A percentile compares a stretch with the other conserved stretches of the same genome.
Conservation (phyloP, 2,113 vertebrate genomes). For the Hucho hucho region DNA sequence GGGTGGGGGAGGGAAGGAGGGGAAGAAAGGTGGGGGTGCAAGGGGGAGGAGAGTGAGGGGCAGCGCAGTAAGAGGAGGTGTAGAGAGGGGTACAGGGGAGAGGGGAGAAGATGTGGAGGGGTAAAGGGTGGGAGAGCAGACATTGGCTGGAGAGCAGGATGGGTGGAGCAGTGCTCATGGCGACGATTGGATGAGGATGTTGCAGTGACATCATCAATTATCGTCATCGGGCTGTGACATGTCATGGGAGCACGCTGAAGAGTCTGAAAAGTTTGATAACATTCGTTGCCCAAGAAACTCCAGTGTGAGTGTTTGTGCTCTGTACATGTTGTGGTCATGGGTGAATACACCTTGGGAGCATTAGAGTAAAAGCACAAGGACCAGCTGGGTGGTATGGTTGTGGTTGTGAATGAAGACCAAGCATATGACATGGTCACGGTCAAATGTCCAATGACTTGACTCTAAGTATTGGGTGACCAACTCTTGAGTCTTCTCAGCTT, state of each 20-base stretch:
- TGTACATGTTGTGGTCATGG: not conserved
- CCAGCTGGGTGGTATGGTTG: too few relatives aligned
- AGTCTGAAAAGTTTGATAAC: not conserved
- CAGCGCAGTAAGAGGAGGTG: not conserved
- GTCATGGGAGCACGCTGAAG: not conserved
- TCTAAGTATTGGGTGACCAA: not conserved
- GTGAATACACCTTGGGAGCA: not conserved
- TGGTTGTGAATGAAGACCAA: too few relatives aligned
- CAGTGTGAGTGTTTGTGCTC: not conserved
- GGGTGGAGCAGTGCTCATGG: not conserved
- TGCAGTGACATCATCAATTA: not conserved
- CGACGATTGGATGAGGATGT: not conserved
- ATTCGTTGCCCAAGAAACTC: not conserved
- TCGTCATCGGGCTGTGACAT: not conserved
- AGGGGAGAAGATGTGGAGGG: constrained; percentile 5
- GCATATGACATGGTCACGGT: too few relatives aligned
- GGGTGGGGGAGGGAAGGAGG: not conserved
- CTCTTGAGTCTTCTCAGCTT: not conserved
- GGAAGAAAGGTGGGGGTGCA: not conserved
- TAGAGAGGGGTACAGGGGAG: not conserved
- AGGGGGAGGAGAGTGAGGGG: not conserved
- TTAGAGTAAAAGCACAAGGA: not conserved
- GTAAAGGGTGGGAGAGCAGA: not conserved
- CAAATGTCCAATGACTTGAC: not conserved
- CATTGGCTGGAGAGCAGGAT: not conserved